Percentiles rank a stretch among this genome's conserved stretches.
Conservation (phyloP, 2,888 invertebrate genomes). For the Onchidella celtica region DNA sequence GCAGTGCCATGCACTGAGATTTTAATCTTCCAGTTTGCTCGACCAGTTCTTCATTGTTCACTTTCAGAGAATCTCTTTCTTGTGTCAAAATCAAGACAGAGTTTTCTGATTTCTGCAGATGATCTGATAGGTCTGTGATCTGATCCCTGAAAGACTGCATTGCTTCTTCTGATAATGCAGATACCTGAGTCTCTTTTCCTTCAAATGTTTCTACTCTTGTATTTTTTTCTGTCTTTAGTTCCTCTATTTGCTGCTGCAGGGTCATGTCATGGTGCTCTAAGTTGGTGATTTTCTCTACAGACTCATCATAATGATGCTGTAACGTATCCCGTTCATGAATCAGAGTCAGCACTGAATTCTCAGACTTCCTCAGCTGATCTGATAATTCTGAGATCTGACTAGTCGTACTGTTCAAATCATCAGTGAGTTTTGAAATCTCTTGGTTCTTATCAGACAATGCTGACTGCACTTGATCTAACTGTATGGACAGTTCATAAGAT, state of each 20-base stretch:
- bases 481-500: neutral
- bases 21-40: neutral
- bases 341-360: neutral
- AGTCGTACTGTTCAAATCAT: neutral
- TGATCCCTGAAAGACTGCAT: conserved; percentile 14
- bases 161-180: neutral
- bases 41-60: neutral
- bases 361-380: conserved; percentile 43
- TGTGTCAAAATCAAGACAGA: neutral
- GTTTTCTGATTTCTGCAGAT: conserved; percentile 39
- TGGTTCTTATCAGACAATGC: conserved; percentile 6
- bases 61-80: conserved; percentile 38
- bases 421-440: neutral
- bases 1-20: neutral
- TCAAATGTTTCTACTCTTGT: neutral
- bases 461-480: conserved; percentile 2
- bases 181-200: neutral
- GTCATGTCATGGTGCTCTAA: neutral
- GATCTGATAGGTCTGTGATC: conserved; percentile 36
- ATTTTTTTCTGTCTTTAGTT: neutral
- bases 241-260: conserved; percentile 37
- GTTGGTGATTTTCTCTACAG: neutral
- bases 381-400: conserved; percentile 25
- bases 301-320: conserved; percentile 15
- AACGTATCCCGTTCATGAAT: conserved; percentile 28